Conservation (phyloP, 1,140 invertebrate genomes). For the Liolophura sinensis region DNA sequence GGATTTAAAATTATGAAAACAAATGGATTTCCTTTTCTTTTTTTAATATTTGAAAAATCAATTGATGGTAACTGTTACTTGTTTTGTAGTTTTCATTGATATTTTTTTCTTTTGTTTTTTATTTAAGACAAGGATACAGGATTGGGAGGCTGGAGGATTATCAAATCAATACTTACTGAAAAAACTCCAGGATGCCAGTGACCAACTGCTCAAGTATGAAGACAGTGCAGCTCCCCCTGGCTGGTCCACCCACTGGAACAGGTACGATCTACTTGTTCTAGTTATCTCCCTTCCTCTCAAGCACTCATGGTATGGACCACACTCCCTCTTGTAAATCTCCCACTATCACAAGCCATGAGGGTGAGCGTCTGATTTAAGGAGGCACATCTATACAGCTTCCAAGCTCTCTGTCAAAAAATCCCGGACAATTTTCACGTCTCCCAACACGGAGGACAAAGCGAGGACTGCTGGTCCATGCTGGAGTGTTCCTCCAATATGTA, state of each 20-base stretch:
- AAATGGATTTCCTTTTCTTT: neutral
- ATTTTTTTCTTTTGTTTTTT: neutral
- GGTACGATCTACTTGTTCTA: constrained; percentile 64
- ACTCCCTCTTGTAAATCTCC: no score
- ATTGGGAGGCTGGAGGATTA: constrained; percentile 67
- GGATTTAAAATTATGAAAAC: no score
- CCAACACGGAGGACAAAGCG: no score
- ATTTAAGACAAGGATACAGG: constrained; percentile 67
- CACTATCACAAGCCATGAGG: no score
- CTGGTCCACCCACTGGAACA: constrained; percentile 76
- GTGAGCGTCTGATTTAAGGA: no score
- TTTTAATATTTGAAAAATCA: constrained; percentile 9
- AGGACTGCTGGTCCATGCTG: no score
- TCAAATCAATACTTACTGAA: constrained; percentile 65
- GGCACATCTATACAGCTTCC: no score
- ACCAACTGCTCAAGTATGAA: constrained; percentile 61
- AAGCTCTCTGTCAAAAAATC: no score
- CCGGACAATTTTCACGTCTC: no score
- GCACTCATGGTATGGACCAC: no score
- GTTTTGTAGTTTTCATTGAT: neutral
- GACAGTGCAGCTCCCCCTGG: constrained; percentile 68
- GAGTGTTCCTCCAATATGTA: no score
- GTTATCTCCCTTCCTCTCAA: constrained; percentile 9
- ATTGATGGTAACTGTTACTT: neutral
- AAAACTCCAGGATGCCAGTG: constrained; percentile 65